Evolutionary conservation across 1,140 invertebrate genomes (phyloP), one percentile per base, ranked within the genome.

Genomic region (Heliconius eleuchia): DNA sequence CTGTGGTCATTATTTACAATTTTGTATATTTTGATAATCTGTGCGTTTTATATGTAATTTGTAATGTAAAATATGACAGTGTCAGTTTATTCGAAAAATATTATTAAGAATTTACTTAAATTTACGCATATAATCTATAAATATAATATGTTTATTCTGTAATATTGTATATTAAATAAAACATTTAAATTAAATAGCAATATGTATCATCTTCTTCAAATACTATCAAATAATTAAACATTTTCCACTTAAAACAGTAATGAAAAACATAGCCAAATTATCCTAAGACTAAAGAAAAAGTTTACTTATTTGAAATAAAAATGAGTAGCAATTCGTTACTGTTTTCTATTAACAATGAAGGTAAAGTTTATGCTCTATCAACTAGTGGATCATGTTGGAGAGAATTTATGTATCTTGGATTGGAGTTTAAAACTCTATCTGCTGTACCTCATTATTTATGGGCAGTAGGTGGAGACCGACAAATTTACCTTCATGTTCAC

Each of bases 401-500:
- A 87, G 97, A 98, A 92, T 96, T 98, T 85, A 96, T 96, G 81
- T 98, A 98, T 87, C 94, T 97, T 19, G 97, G 97, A 5, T 95
- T 98, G 79, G 98, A 98, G 86, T 98, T 98, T 86, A 98, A 99
- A 94, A 97, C 98, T 86, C 92, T 99, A 55, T 97, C 97, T 34
- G 97, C 98, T 6, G 96, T 97, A 19, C 96, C 97, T 23, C 96
- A 97, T 93, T 97, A 97, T 88, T 95, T 98, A 85, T 99, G 98
- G 98, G 98, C 98, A 3, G 97, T 99, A 71, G 98, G 98, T 71
- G 97, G 98, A 2, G 98, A 99, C 92, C 96, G 98, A 82, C 98
- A 99, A 93, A 97, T 98, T 66, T 99, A 99, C 92, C 96, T 99
- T 3, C 98, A 98, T 91, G 97, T 99, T 27, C 97, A 98, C 89